A percentile compares a stretch with the other conserved stretches of the same genome.
Evolutionary conservation across 2,888 invertebrate species (phyloP).

Genomic region (Drosophila picticornis): DNA sequence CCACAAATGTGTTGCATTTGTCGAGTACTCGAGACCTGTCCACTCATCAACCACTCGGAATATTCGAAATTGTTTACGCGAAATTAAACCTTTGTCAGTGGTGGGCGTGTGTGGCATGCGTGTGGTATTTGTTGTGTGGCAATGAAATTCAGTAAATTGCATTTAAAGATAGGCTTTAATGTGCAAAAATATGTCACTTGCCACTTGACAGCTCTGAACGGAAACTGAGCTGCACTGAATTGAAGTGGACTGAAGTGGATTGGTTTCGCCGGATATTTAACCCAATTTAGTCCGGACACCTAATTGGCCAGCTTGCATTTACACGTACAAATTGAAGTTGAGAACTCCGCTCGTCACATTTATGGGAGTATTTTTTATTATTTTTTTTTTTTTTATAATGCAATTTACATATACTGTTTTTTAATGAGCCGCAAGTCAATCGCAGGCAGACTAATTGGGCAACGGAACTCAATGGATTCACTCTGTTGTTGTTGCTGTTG

Average conservation of each 20-base stretch:
- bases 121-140: conserved; percentile 63
- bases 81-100: conserved; percentile 52
- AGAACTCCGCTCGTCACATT: conserved; percentile 46
- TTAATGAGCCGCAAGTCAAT: conserved; percentile 80
- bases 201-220: background rate
- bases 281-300: conserved; percentile 57
- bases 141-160: conserved; percentile 74
- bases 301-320: conserved; percentile 68
- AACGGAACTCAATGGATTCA: conserved; percentile 46
- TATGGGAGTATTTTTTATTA: conserved; percentile 25
- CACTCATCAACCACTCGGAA: conserved; percentile 16
- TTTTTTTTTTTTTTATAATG: conserved; percentile 20
- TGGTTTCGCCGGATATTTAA: conserved; percentile 40
- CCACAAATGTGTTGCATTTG: conserved; percentile 5
- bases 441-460: conserved; percentile 73
- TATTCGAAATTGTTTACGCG: conserved; percentile 34
- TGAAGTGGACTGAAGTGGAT: conserved; percentile 20
- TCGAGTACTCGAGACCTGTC: conserved; percentile 6
- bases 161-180: conserved; percentile 60
- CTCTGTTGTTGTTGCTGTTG: conserved; percentile 3
- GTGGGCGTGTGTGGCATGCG: conserved; percentile 25
- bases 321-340: conserved; percentile 66
- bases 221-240: conserved; percentile 6
- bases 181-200: conserved; percentile 61
- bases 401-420: conserved; percentile 80